Base-by-base conservation (phyloP, 1,140 invertebrate species). In the Drosophila persimilis region DNA sequence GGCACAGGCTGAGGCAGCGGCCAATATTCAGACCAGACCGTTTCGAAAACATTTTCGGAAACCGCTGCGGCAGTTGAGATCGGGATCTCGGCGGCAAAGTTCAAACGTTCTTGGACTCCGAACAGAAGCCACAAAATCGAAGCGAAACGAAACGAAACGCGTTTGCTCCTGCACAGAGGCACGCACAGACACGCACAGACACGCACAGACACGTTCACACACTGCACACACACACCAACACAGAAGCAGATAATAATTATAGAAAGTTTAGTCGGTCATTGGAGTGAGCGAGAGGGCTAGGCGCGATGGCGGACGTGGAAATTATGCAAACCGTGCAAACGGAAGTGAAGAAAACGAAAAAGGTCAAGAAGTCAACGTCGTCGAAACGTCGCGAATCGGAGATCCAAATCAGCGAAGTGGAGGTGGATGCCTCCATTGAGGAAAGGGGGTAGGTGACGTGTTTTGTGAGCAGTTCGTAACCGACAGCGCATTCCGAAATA, bases 351-450 rank as follows among this genome's bases (percentile, higher is more conserved):
- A 94, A 94, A 89, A 95, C 96, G 91, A 95, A 95, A 92, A 97
- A 97, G 94, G 95, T 96, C 93, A 97, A 97, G 93, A 97, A 97
- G 93, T 94, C 95, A 80, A 95, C 94, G 64, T 94, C 95, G 78
- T 95, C 94, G 65, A 96, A 95, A 91, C 94, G 95, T 90, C 94
- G 95, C 92, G 95, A 96, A 91, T 95, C 94, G 76, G 96, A 96
- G 92, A 94, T 96, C 91, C 95, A 95, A 92, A 95, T 96, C 92
- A 96, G 95, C 77, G 96, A 96, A 90, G 92, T 96, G 91, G 95
- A 96, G 90, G 92, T 96, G 91, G 95, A 96, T 89, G 95, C 94
- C 92, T 94, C 89, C 83, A 77, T 51, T 57, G 90, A 94, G 92
- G 95, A 95, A 92, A 94, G 94, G 94, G 95, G 95, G 95, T 96